Evolutionary conservation across 2,113 vertebrate genomes (phyloP).

Genomic region (Hemichromis elongatus): DNA sequence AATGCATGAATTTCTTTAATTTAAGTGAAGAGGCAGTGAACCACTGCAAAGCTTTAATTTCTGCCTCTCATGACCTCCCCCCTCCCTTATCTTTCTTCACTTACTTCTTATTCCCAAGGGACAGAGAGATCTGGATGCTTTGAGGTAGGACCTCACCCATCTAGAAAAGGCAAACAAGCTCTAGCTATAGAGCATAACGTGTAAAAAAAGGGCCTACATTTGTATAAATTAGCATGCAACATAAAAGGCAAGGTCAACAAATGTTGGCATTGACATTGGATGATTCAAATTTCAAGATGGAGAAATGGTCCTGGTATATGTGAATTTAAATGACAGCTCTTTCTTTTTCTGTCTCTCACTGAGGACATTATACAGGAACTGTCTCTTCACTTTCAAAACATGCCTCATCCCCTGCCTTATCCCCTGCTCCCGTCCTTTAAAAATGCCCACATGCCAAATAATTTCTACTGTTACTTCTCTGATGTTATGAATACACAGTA

Average conservation of each 20-base stretch:
- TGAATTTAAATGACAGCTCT: slow-evolving; percentile 47
- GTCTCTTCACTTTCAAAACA: slow-evolving; percentile 16
- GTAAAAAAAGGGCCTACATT: slow-evolving; percentile 62
- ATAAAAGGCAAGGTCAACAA: slow-evolving; percentile 62
- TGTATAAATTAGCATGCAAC: slow-evolving; percentile 69
- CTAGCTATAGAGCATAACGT: slow-evolving; percentile 27
- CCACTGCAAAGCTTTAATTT: slow-evolving; percentile 65
- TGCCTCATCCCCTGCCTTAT: not conserved
- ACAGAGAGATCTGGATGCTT: slow-evolving; percentile 14
- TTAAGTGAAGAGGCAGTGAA: slow-evolving; percentile 57
- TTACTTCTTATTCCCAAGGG: not conserved
- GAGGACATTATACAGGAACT: slow-evolving; percentile 1
- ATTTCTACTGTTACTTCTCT: not conserved
- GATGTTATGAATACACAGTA: not conserved
- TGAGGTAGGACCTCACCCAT: slow-evolving; percentile 21
- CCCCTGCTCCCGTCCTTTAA: not conserved
- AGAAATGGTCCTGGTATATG: not conserved
- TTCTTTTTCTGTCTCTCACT: not conserved
- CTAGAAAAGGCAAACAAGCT: slow-evolving; percentile 49
- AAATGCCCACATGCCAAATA: slow-evolving; percentile 22
- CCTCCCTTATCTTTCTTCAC: not conserved
- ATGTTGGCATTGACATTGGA: slow-evolving; percentile 38
- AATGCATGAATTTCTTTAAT: slow-evolving; percentile 56
- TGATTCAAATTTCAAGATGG: slow-evolving; percentile 34
- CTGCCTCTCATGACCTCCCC: slow-evolving; percentile 23